A percentile compares a stretch with the other conserved stretches of the same genome.
phyloP scores from a whole-genome alignment of 1,140 invertebrate species.

The Drosophila rufa region DNA sequence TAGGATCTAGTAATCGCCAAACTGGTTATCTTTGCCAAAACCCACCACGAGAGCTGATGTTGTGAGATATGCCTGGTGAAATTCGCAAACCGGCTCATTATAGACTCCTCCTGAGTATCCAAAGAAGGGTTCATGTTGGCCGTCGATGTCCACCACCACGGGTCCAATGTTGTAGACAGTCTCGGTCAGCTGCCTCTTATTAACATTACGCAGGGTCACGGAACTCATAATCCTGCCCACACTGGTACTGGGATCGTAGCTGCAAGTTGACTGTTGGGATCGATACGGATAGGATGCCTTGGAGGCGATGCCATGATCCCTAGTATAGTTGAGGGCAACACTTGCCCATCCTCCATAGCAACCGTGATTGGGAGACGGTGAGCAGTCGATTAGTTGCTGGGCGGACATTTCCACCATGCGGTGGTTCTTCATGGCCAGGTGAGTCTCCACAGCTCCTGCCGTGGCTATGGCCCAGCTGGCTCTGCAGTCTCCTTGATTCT shows the following conservation, averaged over 20 bases:
- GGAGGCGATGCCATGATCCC: conserved; percentile 90
- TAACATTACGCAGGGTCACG: conserved; percentile 87
- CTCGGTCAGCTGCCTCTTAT: conserved; percentile 89
- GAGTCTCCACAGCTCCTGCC: conserved; percentile 93
- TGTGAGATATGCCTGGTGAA: conserved; percentile 20
- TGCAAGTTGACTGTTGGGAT: conserved; percentile 85
- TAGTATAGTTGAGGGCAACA: conserved; percentile 91
- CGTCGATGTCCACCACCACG: conserved; percentile 3
- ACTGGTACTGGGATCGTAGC: not conserved
- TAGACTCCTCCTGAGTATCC: conserved; percentile 13
- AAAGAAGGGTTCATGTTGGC: not conserved
- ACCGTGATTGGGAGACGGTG: conserved; percentile 91
- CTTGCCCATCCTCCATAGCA: conserved; percentile 93
- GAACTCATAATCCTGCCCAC: not conserved
- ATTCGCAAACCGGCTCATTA: conserved; percentile 87
- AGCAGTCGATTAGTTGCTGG: conserved; percentile 96
- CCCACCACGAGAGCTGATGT: conserved; percentile 89
- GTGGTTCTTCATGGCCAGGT: conserved; percentile 87
- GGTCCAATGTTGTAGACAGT: conserved; percentile 88
- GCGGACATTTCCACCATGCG: conserved; percentile 92
- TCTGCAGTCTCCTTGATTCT: conserved; percentile 93
- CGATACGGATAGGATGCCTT: conserved; percentile 89
- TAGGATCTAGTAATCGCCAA: conserved; percentile 88
- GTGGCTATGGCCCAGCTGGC: conserved; percentile 97
- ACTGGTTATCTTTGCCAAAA: conserved; percentile 86